These are phyloP conservation scores for Drosophila sturtevanti DNA, from an alignment of 1,140 invertebrate genomes.

Conservation along the genomic window DNA sequence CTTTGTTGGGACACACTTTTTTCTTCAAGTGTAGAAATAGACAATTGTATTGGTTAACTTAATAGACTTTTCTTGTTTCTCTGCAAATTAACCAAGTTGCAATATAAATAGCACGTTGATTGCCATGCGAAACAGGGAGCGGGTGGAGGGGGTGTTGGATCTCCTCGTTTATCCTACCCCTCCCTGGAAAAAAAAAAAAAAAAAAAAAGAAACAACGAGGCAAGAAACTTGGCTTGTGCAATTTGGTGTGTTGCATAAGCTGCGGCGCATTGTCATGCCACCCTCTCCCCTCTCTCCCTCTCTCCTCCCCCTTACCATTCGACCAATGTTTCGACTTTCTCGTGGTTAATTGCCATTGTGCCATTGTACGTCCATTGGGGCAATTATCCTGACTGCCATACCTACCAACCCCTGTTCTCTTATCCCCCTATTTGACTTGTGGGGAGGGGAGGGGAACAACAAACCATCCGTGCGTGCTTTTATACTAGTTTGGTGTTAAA, in stretches of 20 bases:
- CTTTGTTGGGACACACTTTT: too few species aligned
- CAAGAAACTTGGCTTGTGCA: neutral
- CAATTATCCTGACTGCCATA: conserved; percentile 55
- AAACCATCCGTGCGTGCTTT: conserved; percentile 37
- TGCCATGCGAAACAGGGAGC: conserved; percentile 2
- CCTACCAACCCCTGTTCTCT: neutral
- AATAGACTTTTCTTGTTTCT: conserved; percentile 46
- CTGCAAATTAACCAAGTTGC: conserved; percentile 43
- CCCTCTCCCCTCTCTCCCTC: neutral
- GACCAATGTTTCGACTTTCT: conserved; percentile 11
- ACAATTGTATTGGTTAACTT: conserved; percentile 12
- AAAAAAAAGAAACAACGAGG: neutral
- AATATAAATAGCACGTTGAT: conserved; percentile 40
- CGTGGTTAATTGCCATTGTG: conserved; percentile 56
- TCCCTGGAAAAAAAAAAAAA: neutral
- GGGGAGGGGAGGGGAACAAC: neutral
- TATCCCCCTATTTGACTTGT: neutral
- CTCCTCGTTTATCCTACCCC: neutral
- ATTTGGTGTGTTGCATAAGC: conserved; percentile 44
- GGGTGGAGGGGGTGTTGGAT: too few species aligned
- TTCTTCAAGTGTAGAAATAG: neutral
- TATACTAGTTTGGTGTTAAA: conserved; percentile 59
- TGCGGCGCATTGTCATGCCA: conserved; percentile 8
- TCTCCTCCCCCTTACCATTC: neutral
- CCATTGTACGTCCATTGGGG: conserved; percentile 43